These are phyloP conservation scores for Calosoma granatense DNA, from an alignment of 1,140 invertebrate species.

Conservation along the genomic window DNA sequence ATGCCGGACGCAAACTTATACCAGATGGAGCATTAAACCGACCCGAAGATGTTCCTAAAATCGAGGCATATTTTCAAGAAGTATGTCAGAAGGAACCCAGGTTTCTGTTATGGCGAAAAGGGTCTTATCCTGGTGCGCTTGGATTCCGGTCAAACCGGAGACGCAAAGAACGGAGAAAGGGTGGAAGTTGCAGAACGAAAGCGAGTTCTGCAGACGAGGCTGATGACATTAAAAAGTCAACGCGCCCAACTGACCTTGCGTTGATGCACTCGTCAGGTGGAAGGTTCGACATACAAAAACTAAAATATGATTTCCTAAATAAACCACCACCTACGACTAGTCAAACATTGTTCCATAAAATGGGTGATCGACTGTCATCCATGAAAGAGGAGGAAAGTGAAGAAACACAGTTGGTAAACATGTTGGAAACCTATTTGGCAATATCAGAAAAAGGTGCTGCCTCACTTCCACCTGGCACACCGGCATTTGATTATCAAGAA, in stretches of 20 bases:
- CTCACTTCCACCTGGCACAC: slow-evolving; percentile 19
- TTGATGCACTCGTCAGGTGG: slow-evolving; percentile 41
- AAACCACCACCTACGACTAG: slow-evolving; percentile 29
- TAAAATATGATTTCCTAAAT: slow-evolving; percentile 51
- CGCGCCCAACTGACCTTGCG: slow-evolving; percentile 39
- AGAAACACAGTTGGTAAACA: slow-evolving; percentile 46
- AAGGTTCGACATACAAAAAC: slow-evolving; percentile 53
- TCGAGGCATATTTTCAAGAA: slow-evolving; percentile 75
- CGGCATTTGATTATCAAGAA: slow-evolving; percentile 47
- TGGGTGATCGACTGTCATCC: slow-evolving; percentile 1
- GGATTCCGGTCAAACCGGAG: slow-evolving; percentile 43
- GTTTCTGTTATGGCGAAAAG: slow-evolving; percentile 71
- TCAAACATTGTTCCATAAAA: slow-evolving; percentile 15
- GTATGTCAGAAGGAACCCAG: slow-evolving; percentile 64
- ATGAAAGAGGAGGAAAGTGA: slow-evolving; percentile 37
- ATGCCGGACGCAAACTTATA: slow-evolving; percentile 72
- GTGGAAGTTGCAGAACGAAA: slow-evolving; percentile 50
- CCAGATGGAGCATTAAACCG: slow-evolving; percentile 62
- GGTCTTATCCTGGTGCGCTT: slow-evolving; percentile 62
- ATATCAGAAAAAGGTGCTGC: slow-evolving; percentile 18
- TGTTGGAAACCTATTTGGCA: slow-evolving; percentile 55
- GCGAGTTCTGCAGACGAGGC: slow-evolving; percentile 52
- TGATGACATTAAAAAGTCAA: slow-evolving; percentile 32
- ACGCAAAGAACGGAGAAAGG: slow-evolving; percentile 41
- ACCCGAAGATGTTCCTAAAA: slow-evolving; percentile 60